These are phyloP conservation scores for Myripristis jacobus DNA, from an alignment of 2,797 vertebrate species.

Conservation along the genomic window DNA sequence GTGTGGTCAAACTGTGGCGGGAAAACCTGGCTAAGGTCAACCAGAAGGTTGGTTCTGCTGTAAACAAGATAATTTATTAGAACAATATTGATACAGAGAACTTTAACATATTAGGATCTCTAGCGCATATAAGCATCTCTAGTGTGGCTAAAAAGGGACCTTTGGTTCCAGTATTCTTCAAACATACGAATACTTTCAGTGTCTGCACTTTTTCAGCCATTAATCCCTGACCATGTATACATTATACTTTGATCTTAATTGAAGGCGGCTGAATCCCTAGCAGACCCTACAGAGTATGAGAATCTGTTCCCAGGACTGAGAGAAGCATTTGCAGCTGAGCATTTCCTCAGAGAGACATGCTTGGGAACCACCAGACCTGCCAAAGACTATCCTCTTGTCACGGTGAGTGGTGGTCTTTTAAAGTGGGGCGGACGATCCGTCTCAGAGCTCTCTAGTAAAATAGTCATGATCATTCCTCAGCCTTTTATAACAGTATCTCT, in stretches of 20 bases:
- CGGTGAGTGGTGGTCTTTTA: slow-evolving; percentile 81
- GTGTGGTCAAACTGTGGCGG: slow-evolving; percentile 97
- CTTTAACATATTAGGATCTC: neutral
- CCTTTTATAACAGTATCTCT: neutral
- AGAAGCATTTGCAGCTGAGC: slow-evolving; percentile 94
- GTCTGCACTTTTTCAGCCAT: neutral
- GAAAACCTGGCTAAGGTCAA: slow-evolving; percentile 95
- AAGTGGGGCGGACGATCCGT: neutral
- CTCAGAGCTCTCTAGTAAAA: neutral
- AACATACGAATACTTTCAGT: too few species aligned
- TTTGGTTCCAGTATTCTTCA: too few species aligned
- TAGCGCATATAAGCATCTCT: too few species aligned
- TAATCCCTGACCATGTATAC: slow-evolving; percentile 13
- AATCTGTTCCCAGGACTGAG: slow-evolving; percentile 97
- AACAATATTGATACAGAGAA: neutral
- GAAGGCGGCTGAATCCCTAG: slow-evolving; percentile 94
- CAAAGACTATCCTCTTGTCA: slow-evolving; percentile 92
- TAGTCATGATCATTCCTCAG: neutral
- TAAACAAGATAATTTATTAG: neutral
- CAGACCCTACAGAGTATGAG: slow-evolving; percentile 98
- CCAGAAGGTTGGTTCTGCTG: slow-evolving; percentile 84
- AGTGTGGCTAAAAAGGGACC: too few species aligned
- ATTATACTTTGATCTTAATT: slow-evolving; percentile 10
- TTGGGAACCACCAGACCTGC: slow-evolving; percentile 86
- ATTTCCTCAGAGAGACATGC: slow-evolving; percentile 88